These are phyloP conservation scores for Clarias laeviceps DNA, from an alignment of 2,797 vertebrate genomes.

Conservation along the genomic window DNA sequence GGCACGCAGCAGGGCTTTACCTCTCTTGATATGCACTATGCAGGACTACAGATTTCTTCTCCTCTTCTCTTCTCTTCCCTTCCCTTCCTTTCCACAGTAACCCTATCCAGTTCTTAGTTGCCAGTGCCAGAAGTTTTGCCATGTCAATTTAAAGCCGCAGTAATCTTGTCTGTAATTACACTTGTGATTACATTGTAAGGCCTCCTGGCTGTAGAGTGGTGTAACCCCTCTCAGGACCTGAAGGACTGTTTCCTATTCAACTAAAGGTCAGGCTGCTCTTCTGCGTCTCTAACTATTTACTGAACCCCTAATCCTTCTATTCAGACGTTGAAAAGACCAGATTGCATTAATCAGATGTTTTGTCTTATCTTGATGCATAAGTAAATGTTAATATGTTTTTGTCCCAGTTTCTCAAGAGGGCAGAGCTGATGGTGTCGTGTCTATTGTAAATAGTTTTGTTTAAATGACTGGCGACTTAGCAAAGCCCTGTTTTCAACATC, in stretches of 20 bases:
- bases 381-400: slow-evolving; percentile 60
- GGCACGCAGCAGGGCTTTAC: slow-evolving; percentile 76
- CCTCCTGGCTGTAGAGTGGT: slow-evolving; percentile 34
- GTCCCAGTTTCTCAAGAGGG: slow-evolving; percentile 53
- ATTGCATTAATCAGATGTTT: slow-evolving; percentile 56
- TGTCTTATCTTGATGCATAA: slow-evolving; percentile 59
- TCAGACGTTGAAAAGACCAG: slow-evolving; percentile 57
- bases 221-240: slow-evolving; percentile 32
- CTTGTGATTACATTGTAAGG: slow-evolving; percentile 64
- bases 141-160: slow-evolving; percentile 53
- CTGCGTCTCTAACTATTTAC: slow-evolving; percentile 59
- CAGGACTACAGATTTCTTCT: slow-evolving; percentile 19
- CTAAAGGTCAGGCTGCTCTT: slow-evolving; percentile 58
- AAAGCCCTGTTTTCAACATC: slow-evolving; percentile 15
- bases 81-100: neutral
- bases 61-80: neutral
- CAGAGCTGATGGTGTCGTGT: neutral
- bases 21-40: slow-evolving; percentile 68
- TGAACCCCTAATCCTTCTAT: slow-evolving; percentile 66
- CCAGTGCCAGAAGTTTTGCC: slow-evolving; percentile 59
- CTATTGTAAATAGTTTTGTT: neutral
- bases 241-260: slow-evolving; percentile 39
- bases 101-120: neutral
- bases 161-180: slow-evolving; percentile 70
- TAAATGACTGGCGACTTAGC: neutral